Base-by-base conservation (phyloP, 2,888 invertebrate species). In the Blastobasis lacticolella region DNA sequence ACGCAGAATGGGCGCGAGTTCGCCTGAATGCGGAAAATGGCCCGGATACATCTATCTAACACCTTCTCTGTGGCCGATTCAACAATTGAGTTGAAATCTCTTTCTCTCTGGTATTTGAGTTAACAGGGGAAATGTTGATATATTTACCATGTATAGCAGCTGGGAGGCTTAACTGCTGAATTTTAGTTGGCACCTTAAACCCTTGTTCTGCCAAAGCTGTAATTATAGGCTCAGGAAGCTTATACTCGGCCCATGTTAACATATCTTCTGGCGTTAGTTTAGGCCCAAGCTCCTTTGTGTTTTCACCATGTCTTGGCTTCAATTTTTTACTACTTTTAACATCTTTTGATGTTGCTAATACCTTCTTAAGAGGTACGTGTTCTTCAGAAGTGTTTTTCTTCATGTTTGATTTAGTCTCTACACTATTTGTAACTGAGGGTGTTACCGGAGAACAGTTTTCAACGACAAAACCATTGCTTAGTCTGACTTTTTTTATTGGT, bases 101-200 rank as follows among this genome's bases (percentile, higher is more conserved):
- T 23, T 23, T 2, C 23, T 23, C 23, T 23, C 23, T 23, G 23
- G 23, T 23, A 23, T 23, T 23, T 23, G 23, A 23, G 23, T 23
- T 23, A 23, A 3, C 23, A 23, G 23, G 23, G 23, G 2, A 23
- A 23, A 23, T 23, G 23, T 23, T 23, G 23, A 23, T 23, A 23
- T 48, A 41, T 42, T 55, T 75, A 90, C 96, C 98, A 71, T 94
- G 90, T 64, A 97, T 93, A 41, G 97, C 96, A 47, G 95, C 90
- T 0, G 96, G 95, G 45, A 97, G 81, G 0, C 94, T 92, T 54
- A 94, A 71, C 23, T 91, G 87, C 77, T 99, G 99, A 68, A 99
- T 99, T 63, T 92, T 91, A 0, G 98, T 99, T 0, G 99, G 99
- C 36, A 91, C 85, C 44, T 86, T 86, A 75, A 97, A 98, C 0